phyloP scores from a whole-genome alignment of 2,888 invertebrate species.

The Sphinx pinastri region DNA sequence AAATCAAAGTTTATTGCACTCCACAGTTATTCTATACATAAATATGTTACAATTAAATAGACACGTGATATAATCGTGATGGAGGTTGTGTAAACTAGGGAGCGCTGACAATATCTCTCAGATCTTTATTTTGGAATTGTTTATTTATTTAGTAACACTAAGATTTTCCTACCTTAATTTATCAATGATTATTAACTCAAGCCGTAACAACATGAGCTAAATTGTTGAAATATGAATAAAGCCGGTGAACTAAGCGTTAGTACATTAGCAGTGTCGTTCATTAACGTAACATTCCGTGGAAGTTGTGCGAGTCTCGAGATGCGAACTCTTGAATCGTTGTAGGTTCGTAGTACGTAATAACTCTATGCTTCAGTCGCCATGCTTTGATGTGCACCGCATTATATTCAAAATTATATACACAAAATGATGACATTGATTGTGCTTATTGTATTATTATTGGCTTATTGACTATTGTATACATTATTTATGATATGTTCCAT shows the following conservation, averaged over 20 bases:
- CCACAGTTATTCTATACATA: too few species aligned
- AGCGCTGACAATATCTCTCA: too few species aligned
- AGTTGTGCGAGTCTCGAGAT: not conserved
- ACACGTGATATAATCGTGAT: too few species aligned
- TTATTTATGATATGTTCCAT: too few species aligned
- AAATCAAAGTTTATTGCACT: too few species aligned
- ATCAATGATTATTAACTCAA: slow-evolving; percentile 7
- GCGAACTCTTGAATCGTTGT: not conserved
- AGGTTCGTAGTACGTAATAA: too few species aligned
- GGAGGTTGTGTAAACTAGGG: too few species aligned
- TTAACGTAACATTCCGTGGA: slow-evolving; percentile 41
- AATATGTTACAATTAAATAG: too few species aligned
- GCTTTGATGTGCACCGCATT: slow-evolving; percentile 38
- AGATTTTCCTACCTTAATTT: not conserved
- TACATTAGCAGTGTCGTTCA: slow-evolving; percentile 35
- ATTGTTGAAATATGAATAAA: not conserved
- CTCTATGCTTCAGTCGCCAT: not conserved
- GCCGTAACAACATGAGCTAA: not conserved
- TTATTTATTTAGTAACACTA: too few species aligned
- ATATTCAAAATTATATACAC: slow-evolving; percentile 26
- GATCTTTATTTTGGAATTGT: too few species aligned
- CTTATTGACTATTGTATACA: not conserved
- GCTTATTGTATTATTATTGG: not conserved
- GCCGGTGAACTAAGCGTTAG: not conserved
- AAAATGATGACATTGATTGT: slow-evolving; percentile 33